These are phyloP conservation scores for Clarias macrocephalus DNA, from an alignment of 2,113 vertebrate species.

Conservation along the genomic window DNA sequence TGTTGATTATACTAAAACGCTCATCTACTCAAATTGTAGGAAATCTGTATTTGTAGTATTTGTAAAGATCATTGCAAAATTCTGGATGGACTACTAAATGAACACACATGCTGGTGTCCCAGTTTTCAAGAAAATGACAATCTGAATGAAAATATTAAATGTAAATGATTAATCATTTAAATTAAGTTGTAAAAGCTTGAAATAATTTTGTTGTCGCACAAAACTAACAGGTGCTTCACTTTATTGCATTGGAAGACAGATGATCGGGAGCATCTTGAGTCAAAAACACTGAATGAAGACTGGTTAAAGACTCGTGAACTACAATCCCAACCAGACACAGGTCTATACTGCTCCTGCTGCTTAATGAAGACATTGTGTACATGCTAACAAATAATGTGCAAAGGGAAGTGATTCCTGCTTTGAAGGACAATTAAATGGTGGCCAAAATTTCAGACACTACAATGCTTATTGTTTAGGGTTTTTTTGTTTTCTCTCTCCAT, in stretches of 20 bases:
- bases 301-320: background rate
- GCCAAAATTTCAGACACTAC: slow-evolving; percentile 52
- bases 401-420: slow-evolving; percentile 39
- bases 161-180: slow-evolving; percentile 16
- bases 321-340: background rate
- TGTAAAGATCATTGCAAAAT: background rate
- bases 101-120: background rate
- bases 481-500: slow-evolving; percentile 48
- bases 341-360: slow-evolving; percentile 15
- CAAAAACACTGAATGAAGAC: background rate
- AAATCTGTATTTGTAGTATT: background rate
- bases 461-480: slow-evolving; percentile 72
- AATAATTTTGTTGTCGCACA: background rate
- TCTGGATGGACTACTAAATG: slow-evolving; percentile 8
- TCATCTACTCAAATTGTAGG: background rate
- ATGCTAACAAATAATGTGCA: background rate
- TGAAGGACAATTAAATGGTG: slow-evolving; percentile 21
- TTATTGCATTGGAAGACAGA: slow-evolving; percentile 1
- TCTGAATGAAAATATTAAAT: slow-evolving; percentile 43
- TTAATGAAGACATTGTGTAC: slow-evolving; percentile 14
- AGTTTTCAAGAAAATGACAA: slow-evolving; percentile 57
- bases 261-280: slow-evolving; percentile 2
- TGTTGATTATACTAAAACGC: background rate
- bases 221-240: background rate
- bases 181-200: slow-evolving; percentile 29